Evolutionary conservation across 1,140 invertebrate species (phyloP).

Genomic region (Drosophila suzukii): DNA sequence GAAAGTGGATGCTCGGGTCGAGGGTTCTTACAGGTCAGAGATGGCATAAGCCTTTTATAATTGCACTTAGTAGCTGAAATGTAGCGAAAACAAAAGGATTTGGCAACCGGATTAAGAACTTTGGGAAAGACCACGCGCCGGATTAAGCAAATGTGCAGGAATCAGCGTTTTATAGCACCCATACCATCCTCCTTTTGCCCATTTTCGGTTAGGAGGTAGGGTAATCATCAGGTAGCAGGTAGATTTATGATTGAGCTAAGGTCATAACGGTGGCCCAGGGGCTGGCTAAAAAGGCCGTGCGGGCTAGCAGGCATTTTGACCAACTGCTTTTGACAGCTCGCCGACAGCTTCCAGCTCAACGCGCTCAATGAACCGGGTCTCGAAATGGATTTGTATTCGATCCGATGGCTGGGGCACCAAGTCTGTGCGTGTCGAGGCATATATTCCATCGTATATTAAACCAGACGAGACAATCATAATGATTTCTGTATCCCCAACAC

Average conservation of each 20-base stretch:
- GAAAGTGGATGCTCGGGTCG: constrained; percentile 35
- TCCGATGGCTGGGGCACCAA: constrained; percentile 9
- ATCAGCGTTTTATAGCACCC: constrained; percentile 68
- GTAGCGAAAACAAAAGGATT: constrained; percentile 73
- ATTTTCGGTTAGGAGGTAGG: constrained; percentile 16
- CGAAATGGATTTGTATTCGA: neutral
- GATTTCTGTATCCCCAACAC: constrained; percentile 12
- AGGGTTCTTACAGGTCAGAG: constrained; percentile 36
- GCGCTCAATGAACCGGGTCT: constrained; percentile 48
- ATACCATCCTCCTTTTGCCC: neutral
- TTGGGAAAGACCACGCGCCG: constrained; percentile 80
- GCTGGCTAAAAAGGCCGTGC: constrained; percentile 28
- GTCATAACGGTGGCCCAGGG: constrained; percentile 40
- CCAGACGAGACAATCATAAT: constrained; percentile 44
- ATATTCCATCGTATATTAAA: constrained; percentile 28
- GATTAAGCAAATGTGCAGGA: constrained; percentile 73
- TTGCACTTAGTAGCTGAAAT: constrained; percentile 76
- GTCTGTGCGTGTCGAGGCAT: constrained; percentile 47
- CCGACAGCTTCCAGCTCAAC: constrained; percentile 76
- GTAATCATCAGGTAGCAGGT: constrained; percentile 25
- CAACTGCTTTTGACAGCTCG: constrained; percentile 63
- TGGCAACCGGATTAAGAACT: constrained; percentile 67
- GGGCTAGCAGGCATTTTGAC: constrained; percentile 25
- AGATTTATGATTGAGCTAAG: constrained; percentile 21
- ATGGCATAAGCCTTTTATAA: constrained; percentile 81